phyloP scores from a whole-genome alignment of 2,888 invertebrate genomes.

The Hermaeophaga mercurialis region DNA sequence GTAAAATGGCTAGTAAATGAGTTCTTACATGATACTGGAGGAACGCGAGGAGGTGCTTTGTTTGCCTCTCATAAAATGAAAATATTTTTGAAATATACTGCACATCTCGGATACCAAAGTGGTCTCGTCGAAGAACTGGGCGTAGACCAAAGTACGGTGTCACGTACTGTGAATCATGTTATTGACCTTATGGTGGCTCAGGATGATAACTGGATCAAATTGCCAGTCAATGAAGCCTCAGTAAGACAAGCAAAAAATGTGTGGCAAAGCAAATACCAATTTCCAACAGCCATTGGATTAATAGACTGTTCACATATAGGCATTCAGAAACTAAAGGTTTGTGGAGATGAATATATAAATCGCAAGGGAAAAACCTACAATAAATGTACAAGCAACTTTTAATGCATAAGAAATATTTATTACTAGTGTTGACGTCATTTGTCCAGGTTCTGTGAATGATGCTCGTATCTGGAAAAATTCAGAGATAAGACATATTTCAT shows the following conservation, averaged over 20 bases:
- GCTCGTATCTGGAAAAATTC: slow-evolving; percentile 30
- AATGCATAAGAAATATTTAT: background rate
- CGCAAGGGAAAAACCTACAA: background rate
- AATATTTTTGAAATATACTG: too few relatives aligned
- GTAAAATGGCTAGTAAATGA: too few relatives aligned
- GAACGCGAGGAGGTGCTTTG: too few relatives aligned
- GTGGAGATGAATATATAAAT: background rate
- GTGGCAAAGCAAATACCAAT: background rate
- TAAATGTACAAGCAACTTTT: background rate
- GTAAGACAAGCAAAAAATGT: background rate
- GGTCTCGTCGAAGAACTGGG: too few relatives aligned
- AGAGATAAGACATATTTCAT: slow-evolving; percentile 6
- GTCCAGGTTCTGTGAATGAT: slow-evolving; percentile 22
- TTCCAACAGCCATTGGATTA: slow-evolving; percentile 2
- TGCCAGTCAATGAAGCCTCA: background rate
- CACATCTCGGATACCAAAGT: too few relatives aligned
- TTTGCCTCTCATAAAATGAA: too few relatives aligned
- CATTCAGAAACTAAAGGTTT: background rate
- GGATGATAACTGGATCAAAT: background rate
- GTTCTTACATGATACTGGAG: too few relatives aligned
- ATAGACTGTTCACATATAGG: background rate
- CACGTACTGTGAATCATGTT: too few relatives aligned
- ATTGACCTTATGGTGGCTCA: too few relatives aligned
- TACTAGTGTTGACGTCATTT: background rate
- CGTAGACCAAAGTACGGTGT: too few relatives aligned